Conservation (phyloP, 2,797 vertebrate genomes). For the Micrastur ruficollis region DNA sequence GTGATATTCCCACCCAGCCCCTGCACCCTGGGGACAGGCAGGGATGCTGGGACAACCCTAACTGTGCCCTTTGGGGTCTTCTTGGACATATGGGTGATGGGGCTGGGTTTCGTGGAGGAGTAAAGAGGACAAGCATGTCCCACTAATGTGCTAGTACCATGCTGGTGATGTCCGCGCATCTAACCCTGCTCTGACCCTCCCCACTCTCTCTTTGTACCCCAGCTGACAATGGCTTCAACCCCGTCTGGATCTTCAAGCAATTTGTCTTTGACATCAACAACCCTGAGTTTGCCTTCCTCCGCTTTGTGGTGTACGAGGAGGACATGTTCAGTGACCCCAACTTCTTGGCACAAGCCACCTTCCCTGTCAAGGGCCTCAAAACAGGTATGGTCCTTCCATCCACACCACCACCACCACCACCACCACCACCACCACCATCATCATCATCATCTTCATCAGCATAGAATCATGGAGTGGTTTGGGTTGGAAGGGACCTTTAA, state of each 20-base stretch:
- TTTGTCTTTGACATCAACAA: conserved; percentile 77
- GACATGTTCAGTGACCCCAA: conserved; percentile 82
- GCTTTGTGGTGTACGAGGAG: conserved; percentile 77
- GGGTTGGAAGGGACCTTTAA: neutral
- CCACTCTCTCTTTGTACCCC: neutral
- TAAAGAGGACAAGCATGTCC: neutral
- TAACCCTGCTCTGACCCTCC: neutral
- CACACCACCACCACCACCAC: accelerated
- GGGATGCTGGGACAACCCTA: accelerated
- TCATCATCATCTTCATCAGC: neutral
- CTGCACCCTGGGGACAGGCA: accelerated
- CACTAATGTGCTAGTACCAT: accelerated
- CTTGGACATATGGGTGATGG: neutral
- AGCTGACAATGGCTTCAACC: conserved; percentile 77
- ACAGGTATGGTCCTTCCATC: conserved; percentile 58
- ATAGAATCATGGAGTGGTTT: neutral
- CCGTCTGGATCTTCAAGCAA: conserved; percentile 74
- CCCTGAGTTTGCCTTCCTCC: conserved; percentile 74
- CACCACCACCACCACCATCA: no score
- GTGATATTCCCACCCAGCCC: neutral
- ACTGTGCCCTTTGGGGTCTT: neutral
- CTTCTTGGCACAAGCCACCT: conserved; percentile 77
- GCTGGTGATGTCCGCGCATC: accelerated
- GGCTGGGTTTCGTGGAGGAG: neutral
- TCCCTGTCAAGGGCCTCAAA: conserved; percentile 73